phyloP scores from a whole-genome alignment of 2,797 vertebrate genomes.

The Pangasius macronema region DNA sequence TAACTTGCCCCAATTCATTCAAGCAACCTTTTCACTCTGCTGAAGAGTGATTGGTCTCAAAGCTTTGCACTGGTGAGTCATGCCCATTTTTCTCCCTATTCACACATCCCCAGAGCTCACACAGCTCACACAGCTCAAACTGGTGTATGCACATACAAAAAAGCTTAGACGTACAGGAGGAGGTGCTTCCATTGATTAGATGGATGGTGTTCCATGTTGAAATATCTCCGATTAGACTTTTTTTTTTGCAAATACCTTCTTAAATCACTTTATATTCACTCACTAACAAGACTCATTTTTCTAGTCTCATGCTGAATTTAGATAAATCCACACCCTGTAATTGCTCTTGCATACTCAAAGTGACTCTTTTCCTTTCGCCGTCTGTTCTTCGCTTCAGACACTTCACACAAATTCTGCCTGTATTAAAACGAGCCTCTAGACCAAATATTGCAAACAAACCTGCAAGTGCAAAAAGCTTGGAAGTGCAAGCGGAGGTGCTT shows the following conservation, averaged over 20 bases:
- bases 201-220: not conserved
- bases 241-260: not conserved
- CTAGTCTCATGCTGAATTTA: not conserved
- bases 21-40: not conserved
- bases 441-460: not conserved
- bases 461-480: not conserved
- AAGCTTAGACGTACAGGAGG: not conserved
- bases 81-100: slow-evolving; percentile 39
- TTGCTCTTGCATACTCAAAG: not conserved
- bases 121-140: slow-evolving; percentile 35
- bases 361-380: not conserved
- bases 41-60: not conserved
- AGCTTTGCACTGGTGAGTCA: slow-evolving; percentile 13
- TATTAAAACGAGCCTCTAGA: slow-evolving; percentile 29
- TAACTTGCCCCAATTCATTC: not conserved
- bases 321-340: not conserved
- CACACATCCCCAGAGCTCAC: slow-evolving; percentile 30
- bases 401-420: slow-evolving; percentile 33
- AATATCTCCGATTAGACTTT: not conserved
- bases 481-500: not conserved
- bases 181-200: not conserved
- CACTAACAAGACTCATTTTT: not conserved
- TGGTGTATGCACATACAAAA: not conserved
- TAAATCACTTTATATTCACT: not conserved
- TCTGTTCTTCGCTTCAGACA: slow-evolving; percentile 1